Evolutionary conservation across 1,140 invertebrate genomes (phyloP).

Genomic region (Polypedilum vanderplanki): DNA sequence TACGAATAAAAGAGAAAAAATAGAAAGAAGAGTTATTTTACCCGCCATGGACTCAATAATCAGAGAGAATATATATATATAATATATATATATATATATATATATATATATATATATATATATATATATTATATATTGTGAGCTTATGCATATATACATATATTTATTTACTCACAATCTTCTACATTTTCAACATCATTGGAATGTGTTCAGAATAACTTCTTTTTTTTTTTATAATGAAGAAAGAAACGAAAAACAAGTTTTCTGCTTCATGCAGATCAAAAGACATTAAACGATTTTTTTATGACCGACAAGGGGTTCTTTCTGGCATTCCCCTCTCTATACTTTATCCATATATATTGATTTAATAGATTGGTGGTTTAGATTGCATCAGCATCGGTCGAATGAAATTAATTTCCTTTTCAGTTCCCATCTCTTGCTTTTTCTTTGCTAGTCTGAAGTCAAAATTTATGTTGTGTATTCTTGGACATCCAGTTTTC

Average conservation of each 20-base stretch:
- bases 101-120: too few species aligned
- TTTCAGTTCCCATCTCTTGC: neutral
- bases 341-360: neutral
- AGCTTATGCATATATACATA: too few species aligned
- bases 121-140: too few species aligned
- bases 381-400: conserved; percentile 11
- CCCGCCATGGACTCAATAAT: too few species aligned
- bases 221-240: neutral
- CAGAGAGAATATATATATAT: too few species aligned
- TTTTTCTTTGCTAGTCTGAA: neutral
- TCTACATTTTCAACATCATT: too few species aligned
- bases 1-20: too few species aligned
- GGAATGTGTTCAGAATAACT: too few species aligned
- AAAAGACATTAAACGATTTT: conserved; percentile 14
- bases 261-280: neutral
- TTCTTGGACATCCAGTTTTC: neutral
- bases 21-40: too few species aligned
- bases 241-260: neutral
- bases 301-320: conserved; percentile 11
- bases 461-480: neutral
- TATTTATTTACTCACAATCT: too few species aligned
- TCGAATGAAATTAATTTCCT: conserved; percentile 7
- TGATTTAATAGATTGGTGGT: neutral
- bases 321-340: neutral
- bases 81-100: too few species aligned